A percentile compares a stretch with the other conserved stretches of the same genome.
Conservation (phyloP, 2,113 vertebrate species). For the Spea multiplicata region DNA sequence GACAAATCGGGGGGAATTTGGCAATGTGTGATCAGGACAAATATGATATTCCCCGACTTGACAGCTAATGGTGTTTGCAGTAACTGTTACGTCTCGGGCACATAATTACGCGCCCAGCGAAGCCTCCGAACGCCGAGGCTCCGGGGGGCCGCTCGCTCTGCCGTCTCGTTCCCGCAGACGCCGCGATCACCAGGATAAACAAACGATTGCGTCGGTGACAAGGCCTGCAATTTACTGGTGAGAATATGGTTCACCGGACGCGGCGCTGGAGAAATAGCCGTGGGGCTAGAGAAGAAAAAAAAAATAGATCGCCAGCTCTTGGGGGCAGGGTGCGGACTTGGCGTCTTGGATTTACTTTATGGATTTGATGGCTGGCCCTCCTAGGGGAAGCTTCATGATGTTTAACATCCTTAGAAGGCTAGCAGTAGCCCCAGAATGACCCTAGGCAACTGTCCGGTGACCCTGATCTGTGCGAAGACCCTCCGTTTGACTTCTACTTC, state of each 20-base stretch:
- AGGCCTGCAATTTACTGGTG: background rate
- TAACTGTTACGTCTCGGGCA: constrained; percentile 1
- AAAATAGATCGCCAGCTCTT: no score
- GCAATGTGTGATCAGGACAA: constrained; percentile 25
- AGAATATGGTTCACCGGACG: background rate
- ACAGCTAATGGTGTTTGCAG: constrained; percentile 35
- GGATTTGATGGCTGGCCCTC: no score
- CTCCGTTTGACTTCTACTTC: no score
- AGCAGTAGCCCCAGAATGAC: no score
- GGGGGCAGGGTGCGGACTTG: no score
- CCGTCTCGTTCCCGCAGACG: background rate
- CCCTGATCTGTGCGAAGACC: no score
- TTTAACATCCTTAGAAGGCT: no score
- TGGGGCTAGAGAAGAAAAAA: no score
- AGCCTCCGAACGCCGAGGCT: constrained; percentile 5
- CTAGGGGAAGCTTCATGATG: no score
- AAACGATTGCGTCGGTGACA: background rate
- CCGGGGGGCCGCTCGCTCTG: background rate
- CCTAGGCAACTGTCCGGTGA: no score
- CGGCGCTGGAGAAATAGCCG: background rate
- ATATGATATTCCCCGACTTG: constrained; percentile 34
- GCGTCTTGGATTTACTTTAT: no score
- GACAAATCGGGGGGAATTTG: constrained; percentile 34
- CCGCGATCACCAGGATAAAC: background rate
- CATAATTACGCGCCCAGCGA: constrained; percentile 10